phyloP scores from a whole-genome alignment of 2,113 vertebrate genomes.

The Gila orcuttii region DNA sequence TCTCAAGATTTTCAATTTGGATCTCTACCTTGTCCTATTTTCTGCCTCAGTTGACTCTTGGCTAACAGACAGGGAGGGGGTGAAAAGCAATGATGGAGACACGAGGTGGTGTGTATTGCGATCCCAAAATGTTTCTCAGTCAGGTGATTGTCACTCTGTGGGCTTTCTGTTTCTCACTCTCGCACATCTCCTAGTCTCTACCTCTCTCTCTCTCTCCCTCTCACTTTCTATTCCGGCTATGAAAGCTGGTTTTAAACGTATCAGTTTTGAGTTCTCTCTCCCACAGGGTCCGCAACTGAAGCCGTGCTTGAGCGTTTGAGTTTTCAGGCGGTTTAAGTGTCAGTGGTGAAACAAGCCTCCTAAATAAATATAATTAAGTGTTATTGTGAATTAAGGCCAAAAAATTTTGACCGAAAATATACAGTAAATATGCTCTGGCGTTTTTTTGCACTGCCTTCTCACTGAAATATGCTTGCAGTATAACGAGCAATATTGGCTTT shows the following conservation, averaged over 20 bases:
- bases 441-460: constrained; percentile 82
- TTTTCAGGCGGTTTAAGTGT: constrained; percentile 56
- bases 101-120: constrained; percentile 42
- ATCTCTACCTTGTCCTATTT: constrained; percentile 46
- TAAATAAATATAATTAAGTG: constrained; percentile 40
- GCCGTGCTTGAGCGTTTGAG: constrained; percentile 40
- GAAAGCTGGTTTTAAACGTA: constrained; percentile 44
- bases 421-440: constrained; percentile 33
- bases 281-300: constrained; percentile 56
- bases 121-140: constrained; percentile 50
- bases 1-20: constrained; percentile 47
- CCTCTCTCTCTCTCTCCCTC: constrained; percentile 19
- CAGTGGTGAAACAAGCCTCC: constrained; percentile 47
- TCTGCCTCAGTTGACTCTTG: constrained; percentile 48
- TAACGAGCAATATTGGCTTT: constrained; percentile 22
- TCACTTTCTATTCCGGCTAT: constrained; percentile 34
- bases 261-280: constrained; percentile 50
- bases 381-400: constrained; percentile 14
- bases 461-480: constrained; percentile 59
- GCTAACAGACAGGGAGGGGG: constrained; percentile 50
- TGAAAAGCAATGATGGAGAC: constrained; percentile 41
- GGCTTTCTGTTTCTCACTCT: constrained; percentile 45
- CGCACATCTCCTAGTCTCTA: constrained; percentile 31
- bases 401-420: constrained; percentile 61
- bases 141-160: constrained; percentile 49